Conservation (phyloP, 2,888 invertebrate genomes). For the Phalera bucephala region DNA sequence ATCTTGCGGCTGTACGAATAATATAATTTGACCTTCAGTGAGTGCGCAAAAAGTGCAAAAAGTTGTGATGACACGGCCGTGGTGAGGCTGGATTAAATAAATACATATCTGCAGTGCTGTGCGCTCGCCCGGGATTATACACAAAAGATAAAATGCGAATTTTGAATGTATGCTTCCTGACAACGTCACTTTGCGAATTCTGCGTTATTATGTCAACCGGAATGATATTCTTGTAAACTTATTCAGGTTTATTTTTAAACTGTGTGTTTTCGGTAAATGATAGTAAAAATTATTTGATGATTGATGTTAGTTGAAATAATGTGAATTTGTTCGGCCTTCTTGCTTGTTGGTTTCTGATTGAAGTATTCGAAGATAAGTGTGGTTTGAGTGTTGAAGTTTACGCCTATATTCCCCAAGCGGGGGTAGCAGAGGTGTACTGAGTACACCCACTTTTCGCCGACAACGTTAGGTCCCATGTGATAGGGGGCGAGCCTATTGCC, state of each 20-base stretch:
- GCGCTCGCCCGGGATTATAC: constrained; percentile 15
- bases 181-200: constrained; percentile 25
- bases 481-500: no score
- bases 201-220: constrained; percentile 17
- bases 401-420: no score
- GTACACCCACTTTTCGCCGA: no score
- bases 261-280: no score
- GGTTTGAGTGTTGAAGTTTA: no score
- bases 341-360: no score
- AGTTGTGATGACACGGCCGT: constrained; percentile 32
- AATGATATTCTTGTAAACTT: not conserved
- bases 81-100: constrained; percentile 39
- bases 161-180: constrained; percentile 23
- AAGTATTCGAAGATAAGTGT: no score
- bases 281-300: no score
- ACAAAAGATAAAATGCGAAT: constrained; percentile 31
- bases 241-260: not conserved
- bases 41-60: constrained; percentile 41
- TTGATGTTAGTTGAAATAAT: no score
- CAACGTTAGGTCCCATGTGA: no score
- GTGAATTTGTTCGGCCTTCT: no score
- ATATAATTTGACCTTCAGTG: constrained; percentile 36
- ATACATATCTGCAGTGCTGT: constrained; percentile 27
- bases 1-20: constrained; percentile 21
- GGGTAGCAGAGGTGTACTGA: no score